A percentile compares a stretch with the other conserved stretches of the same genome.
Evolutionary conservation across 2,797 vertebrate species (phyloP).

Genomic region (Garrulus glandarius): DNA sequence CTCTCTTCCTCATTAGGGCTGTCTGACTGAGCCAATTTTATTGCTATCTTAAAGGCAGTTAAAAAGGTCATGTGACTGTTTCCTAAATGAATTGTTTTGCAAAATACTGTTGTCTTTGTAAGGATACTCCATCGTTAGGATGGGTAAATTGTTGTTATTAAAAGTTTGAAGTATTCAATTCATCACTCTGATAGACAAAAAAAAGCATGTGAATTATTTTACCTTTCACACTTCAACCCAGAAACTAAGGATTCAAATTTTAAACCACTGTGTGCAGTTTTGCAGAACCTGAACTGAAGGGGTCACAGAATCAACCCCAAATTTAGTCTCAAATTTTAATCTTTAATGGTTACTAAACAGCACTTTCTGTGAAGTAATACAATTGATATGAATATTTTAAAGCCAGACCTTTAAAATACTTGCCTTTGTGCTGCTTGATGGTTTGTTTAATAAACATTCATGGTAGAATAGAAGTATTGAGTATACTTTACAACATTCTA

Average conservation of each 20-base stretch:
- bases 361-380: background rate
- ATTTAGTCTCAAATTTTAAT: background rate
- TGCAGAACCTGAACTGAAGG: background rate
- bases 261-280: background rate
- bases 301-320: background rate
- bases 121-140: background rate
- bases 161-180: background rate
- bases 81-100: slow-evolving; percentile 53
- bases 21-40: slow-evolving; percentile 50
- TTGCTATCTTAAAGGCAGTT: slow-evolving; percentile 68
- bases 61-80: slow-evolving; percentile 53
- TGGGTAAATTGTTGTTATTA: background rate
- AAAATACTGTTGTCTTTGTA: slow-evolving; percentile 46
- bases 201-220: background rate
- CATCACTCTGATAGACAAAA: background rate
- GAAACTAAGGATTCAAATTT: background rate
- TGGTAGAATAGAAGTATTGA: background rate
- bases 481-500: background rate
- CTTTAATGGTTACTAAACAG: background rate
- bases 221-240: background rate
- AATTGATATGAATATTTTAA: background rate
- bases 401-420: background rate
- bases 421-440: background rate
- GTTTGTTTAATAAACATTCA: background rate
- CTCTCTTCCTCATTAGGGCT: slow-evolving; percentile 33